Base-by-base conservation (phyloP, 1,140 invertebrate species). In the Anoplophora glabripennis region DNA sequence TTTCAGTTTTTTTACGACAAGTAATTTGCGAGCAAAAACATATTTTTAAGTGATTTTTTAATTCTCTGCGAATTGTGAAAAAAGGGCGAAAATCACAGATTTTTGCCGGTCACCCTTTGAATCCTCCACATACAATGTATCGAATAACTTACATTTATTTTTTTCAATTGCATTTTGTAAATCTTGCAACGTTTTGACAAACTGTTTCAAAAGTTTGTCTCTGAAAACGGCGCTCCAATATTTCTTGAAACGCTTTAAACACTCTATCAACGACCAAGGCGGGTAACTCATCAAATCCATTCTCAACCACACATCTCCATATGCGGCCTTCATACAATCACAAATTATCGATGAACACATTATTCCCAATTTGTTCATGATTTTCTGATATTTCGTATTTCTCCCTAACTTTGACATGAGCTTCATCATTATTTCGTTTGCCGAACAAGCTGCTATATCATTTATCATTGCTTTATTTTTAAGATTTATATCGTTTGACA, bases 151-250 rank as follows among this genome's bases (percentile, higher is more conserved):
- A 42, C 56, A 41, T 34, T 61, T 15, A 14, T 61, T 48, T 14
- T 2, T 28, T 28, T 28, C 21, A 28, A 28, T 28, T 28, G 5
- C 5, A 28, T 28, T 28, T 28, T 28, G 21, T 28, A 28, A 28
- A 28, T 28, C 21, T 5, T 28, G 21, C 21, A 69, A 28, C 38
- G 58, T 49, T 37, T 58, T 67, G 11, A 37, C 58, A 37, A 53
- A 66, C 15, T 70, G 68, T 51, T 70, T 70, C 28, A 70, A 35
- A 18, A 70, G 10, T 15, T 64, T 49, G 3, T 63, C 60, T 38
- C 56, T 52, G 48, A 68, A 70, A 9, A 68, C 64, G 18, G 64
- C 47, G n/a, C 37, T 51, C 68, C 68, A 70, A 49, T 70, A 70
- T 35, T 59, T 60, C 18, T 54, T 57, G 49, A 70, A 62, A 34